phyloP scores from a whole-genome alignment of 2,113 vertebrate species.

The Sinocyclocheilus maitianheensis region DNA sequence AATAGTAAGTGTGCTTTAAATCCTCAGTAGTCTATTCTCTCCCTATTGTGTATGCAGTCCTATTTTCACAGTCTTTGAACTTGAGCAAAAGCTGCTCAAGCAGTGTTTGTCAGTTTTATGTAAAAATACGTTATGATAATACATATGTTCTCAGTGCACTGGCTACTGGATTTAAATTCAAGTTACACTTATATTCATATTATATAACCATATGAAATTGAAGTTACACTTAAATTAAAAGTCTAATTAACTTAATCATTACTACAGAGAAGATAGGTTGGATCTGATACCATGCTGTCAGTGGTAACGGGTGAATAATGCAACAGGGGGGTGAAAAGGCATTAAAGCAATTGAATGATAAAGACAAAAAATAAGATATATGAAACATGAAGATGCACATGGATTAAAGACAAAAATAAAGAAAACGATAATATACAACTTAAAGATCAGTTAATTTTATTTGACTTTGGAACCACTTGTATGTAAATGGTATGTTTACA shows the following conservation, averaged over 20 bases:
- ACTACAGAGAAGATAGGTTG: neutral
- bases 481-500: slow-evolving; percentile 59
- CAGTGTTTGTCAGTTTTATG: neutral
- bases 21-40: neutral
- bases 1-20: neutral
- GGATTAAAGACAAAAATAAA: neutral
- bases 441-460: slow-evolving; percentile 65
- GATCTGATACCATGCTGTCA: slow-evolving; percentile 7
- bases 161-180: neutral
- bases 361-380: neutral
- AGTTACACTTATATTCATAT: neutral
- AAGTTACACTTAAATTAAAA: neutral
- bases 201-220: neutral
- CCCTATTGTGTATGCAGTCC: neutral
- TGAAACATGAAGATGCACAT: slow-evolving; percentile 2
- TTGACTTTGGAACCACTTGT: slow-evolving; percentile 52
- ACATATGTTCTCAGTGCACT: neutral
- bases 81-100: neutral
- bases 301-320: neutral
- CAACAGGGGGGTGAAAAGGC: neutral
- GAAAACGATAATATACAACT: slow-evolving; percentile 40
- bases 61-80: neutral
- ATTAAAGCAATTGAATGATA: neutral
- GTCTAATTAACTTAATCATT: neutral
- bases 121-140: no score